These are phyloP conservation scores for Oxycera nigricornis DNA, from an alignment of 2,888 invertebrate genomes.

Conservation along the genomic window DNA sequence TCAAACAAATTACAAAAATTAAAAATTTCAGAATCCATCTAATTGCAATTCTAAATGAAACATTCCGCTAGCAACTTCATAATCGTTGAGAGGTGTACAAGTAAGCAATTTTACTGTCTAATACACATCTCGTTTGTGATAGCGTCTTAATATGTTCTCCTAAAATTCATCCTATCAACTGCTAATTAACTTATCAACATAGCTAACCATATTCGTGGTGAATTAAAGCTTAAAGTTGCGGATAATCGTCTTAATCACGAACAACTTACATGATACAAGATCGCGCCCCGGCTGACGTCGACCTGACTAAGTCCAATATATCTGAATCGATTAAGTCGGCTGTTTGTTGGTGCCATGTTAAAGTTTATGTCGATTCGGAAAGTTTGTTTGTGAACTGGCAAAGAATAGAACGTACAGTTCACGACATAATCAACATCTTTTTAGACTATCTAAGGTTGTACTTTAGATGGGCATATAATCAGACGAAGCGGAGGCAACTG, in stretches of 20 bases:
- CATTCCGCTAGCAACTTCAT: no score
- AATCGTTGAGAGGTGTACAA: no score
- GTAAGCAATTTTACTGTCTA: neutral
- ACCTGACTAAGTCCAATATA: neutral
- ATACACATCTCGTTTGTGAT: no score
- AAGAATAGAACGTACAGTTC: constrained; percentile 1
- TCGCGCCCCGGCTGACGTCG: neutral
- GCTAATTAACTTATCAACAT: constrained; percentile 36
- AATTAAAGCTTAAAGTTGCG: neutral
- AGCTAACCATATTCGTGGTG: constrained; percentile 26
- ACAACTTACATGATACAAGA: constrained; percentile 7
- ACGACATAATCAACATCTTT: neutral
- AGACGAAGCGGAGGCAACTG: no score
- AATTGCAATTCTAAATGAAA: no score
- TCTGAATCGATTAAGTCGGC: neutral
- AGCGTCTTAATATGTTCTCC: constrained; percentile 7
- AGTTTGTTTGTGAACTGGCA: neutral
- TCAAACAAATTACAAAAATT: no score
- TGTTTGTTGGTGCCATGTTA: neutral
- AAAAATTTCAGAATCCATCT: no score
- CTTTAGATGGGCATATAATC: neutral
- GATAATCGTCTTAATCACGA: constrained; percentile 36
- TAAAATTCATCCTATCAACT: constrained; percentile 27
- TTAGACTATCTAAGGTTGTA: neutral
- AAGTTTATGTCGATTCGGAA: constrained; percentile 25